Percentiles rank a stretch among this genome's conserved stretches.
Evolutionary conservation across 2,888 invertebrate species (phyloP).

Genomic region (Gandaritis pyraliata): DNA sequence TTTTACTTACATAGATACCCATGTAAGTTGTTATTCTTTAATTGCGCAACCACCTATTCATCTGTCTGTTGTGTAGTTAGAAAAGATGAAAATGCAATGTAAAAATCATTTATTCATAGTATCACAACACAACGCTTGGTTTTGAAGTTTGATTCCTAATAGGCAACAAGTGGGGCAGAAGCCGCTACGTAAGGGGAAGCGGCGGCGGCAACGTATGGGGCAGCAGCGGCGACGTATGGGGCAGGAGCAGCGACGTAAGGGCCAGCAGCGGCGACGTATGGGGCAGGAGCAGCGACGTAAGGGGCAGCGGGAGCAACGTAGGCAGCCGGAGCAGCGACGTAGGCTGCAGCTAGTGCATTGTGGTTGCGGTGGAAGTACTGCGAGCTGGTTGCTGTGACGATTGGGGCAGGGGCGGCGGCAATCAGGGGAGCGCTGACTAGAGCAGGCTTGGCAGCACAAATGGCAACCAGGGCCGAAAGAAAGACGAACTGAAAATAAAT

Average conservation of each 20-base stretch:
- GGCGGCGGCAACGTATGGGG: slow-evolving; percentile 36
- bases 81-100: slow-evolving; percentile 22
- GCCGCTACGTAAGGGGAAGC: slow-evolving; percentile 40
- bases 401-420: slow-evolving; percentile 73
- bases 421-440: slow-evolving; percentile 64
- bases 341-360: slow-evolving; percentile 75
- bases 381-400: slow-evolving; percentile 87
- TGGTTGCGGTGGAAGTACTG: slow-evolving; percentile 88
- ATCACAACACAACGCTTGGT: slow-evolving; percentile 55
- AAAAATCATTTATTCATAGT: slow-evolving; percentile 50
- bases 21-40: too few species aligned
- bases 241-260: slow-evolving; percentile 34
- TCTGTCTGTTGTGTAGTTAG: not conserved
- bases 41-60: too few species aligned
- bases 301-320: slow-evolving; percentile 55
- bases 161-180: slow-evolving; percentile 51
- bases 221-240: slow-evolving; percentile 32
- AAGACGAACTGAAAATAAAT: slow-evolving; percentile 59
- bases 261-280: slow-evolving; percentile 39
- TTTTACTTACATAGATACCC: too few species aligned
- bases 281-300: slow-evolving; percentile 47
- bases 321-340: slow-evolving; percentile 55
- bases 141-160: slow-evolving; percentile 41
- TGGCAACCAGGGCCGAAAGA: slow-evolving; percentile 67
- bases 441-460: slow-evolving; percentile 68